Conservation (phyloP, 2,888 invertebrate species). For the Nasonovia ribisnigri region DNA sequence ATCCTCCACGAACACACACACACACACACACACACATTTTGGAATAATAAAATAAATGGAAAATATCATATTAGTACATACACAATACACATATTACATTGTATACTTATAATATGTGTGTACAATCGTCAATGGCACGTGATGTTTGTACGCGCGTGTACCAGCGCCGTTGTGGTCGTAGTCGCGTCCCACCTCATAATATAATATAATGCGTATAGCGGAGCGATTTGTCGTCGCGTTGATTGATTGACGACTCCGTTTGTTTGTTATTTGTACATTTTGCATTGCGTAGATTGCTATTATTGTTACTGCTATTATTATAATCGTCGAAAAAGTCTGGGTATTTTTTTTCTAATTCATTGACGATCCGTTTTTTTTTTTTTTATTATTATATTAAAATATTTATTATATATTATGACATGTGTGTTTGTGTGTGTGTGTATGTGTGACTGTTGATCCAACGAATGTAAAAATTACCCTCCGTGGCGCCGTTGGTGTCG, state of each 20-base stretch:
- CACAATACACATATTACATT: background rate
- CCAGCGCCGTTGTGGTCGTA: slow-evolving; percentile 36
- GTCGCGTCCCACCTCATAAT: background rate
- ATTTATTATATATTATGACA: background rate
- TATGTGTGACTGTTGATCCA: background rate
- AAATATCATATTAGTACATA: slow-evolving; percentile 34
- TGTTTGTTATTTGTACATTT: slow-evolving; percentile 36
- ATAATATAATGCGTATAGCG: background rate
- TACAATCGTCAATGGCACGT: slow-evolving; percentile 30
- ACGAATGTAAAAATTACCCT: slow-evolving; percentile 5
- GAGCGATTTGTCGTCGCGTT: slow-evolving; percentile 19
- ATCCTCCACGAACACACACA: background rate
- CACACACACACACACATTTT: background rate
- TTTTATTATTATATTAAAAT: background rate
- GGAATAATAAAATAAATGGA: slow-evolving; percentile 59
- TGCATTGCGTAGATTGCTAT: slow-evolving; percentile 24
- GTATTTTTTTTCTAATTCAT: slow-evolving; percentile 12
- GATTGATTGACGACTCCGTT: slow-evolving; percentile 48
- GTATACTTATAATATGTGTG: slow-evolving; percentile 9
- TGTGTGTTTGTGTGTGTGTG: background rate
- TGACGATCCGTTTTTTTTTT: background rate
- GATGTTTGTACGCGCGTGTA: slow-evolving; percentile 40
- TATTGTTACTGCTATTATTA: slow-evolving; percentile 24
- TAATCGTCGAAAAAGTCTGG: background rate
- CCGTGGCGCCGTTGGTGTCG: background rate